A percentile compares a stretch with the other conserved stretches of the same genome.
Evolutionary conservation across 2,888 invertebrate species (phyloP).

Genomic region (Druceiella hillmani): DNA sequence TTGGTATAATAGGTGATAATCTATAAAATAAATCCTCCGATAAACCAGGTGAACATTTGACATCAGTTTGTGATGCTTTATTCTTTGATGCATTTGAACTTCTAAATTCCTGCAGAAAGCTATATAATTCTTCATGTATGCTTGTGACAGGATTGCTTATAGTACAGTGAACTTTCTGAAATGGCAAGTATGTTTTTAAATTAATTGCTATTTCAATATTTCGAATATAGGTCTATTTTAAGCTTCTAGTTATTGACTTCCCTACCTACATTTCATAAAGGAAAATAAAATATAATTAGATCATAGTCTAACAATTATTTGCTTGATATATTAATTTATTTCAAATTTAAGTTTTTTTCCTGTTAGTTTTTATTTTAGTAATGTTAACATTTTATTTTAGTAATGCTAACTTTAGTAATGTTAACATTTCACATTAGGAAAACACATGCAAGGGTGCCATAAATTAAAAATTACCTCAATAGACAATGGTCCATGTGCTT

Average conservation of each 20-base stretch:
- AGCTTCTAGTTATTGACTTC: too few relatives aligned
- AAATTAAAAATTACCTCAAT: slow-evolving; percentile 70
- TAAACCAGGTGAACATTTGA: slow-evolving; percentile 23
- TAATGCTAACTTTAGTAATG: too few relatives aligned
- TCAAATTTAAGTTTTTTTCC: too few relatives aligned
- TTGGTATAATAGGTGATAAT: slow-evolving; percentile 74
- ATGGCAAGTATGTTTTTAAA: slow-evolving; percentile 26
- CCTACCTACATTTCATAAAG: too few relatives aligned
- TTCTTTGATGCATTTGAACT: slow-evolving; percentile 25
- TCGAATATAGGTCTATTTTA: background rate
- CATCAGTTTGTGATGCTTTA: background rate
- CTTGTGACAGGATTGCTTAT: slow-evolving; percentile 54
- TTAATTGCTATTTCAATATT: slow-evolving; percentile 2
- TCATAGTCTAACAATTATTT: too few relatives aligned
- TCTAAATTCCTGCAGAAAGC: slow-evolving; percentile 41
- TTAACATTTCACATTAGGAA: too few relatives aligned
- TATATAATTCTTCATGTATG: slow-evolving; percentile 54
- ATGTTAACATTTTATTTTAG: too few relatives aligned
- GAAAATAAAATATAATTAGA: slow-evolving; percentile 29
- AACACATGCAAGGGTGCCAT: too few relatives aligned
- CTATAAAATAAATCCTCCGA: slow-evolving; percentile 57
- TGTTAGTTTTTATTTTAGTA: too few relatives aligned
- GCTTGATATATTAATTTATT: too few relatives aligned
- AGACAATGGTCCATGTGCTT: slow-evolving; percentile 78
- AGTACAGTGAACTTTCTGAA: slow-evolving; percentile 60